Base-by-base conservation (phyloP, 2,797 vertebrate species). In the Scleropages formosus region DNA sequence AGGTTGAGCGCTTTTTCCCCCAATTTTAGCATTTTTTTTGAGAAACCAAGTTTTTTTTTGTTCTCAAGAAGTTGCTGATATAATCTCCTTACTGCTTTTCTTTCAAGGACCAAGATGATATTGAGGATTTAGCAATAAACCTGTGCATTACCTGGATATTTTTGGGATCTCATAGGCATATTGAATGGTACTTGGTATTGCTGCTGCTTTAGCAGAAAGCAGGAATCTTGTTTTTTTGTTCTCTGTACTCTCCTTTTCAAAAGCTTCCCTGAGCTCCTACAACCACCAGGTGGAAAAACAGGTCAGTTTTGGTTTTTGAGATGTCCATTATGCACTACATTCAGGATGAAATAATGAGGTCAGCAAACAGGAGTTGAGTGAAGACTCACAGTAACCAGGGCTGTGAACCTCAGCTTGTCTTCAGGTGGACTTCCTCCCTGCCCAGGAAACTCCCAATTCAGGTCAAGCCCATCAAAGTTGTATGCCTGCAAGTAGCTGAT, bases 371-470 rank as follows among this genome's bases (percentile, higher is more conserved):
- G 6, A 3, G 8, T 1, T 3, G 10, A 61, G 16, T 13, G 27
- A 16, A 20, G 24, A 18, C 84, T 84, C 8, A 94, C 94, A 85
- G 79, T 73, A 65, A 91, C 74, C 75, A 95, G 82, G 68, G 81
- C 74, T 22, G 92, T 86, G 82, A 94, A 95, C 65, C 74, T 89
- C 79, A 84, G 56, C 77, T 83, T 90, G 84, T 95, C 94, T 0
- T 63, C 8, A 0, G 0, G 0, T 1, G 89, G 88, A 76, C 94
- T 95, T 27, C 92, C 92, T 15, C 91, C 90, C 6, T 91, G 85
- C 74, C 85, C 93, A 0, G 94, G 94, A 72, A 90, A 95, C 77
- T 94, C 84, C 92, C 95, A 95, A 79, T 85, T 93, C 77, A 96
- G 84, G 72, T 95, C 94, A 53, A 95, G 53, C 0, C 94, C 94